phyloP scores from a whole-genome alignment of 1,140 invertebrate species.

The Aphelinus certus region DNA sequence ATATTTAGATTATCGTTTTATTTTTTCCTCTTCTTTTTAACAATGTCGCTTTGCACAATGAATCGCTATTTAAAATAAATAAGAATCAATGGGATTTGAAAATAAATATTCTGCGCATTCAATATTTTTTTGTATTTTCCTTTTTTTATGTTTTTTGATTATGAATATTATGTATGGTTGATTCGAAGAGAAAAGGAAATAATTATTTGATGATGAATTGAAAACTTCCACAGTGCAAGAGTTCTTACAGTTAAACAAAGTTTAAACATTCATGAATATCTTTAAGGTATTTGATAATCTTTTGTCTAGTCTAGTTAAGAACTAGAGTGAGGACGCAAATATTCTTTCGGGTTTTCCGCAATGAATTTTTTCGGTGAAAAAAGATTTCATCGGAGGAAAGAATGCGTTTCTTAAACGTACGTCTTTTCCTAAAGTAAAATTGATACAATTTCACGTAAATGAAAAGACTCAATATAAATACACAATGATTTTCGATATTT shows the following conservation, averaged over 20 bases:
- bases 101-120: conserved; percentile 48
- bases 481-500: conserved; percentile 30
- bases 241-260: background rate
- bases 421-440: conserved; percentile 32
- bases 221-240: background rate
- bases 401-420: background rate
- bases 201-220: background rate
- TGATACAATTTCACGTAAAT: conserved; percentile 37
- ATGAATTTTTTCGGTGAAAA: background rate
- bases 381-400: conserved; percentile 2
- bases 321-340: conserved; percentile 26
- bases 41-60: conserved; percentile 43
- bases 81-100: conserved; percentile 49
- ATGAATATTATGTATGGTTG: background rate
- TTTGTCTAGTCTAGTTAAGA: conserved; percentile 14
- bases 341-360: conserved; percentile 1
- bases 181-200: background rate
- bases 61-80: conserved; percentile 41
- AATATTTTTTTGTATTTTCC: conserved; percentile 1
- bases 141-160: background rate
- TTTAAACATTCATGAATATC: conserved; percentile 15
- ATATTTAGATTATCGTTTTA: conserved; percentile 52
- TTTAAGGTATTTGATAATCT: background rate
- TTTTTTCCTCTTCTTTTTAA: conserved; percentile 33
- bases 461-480: conserved; percentile 22